These are phyloP conservation scores for Bagarius yarrelli DNA, from an alignment of 2,113 vertebrate genomes.

Conservation along the genomic window DNA sequence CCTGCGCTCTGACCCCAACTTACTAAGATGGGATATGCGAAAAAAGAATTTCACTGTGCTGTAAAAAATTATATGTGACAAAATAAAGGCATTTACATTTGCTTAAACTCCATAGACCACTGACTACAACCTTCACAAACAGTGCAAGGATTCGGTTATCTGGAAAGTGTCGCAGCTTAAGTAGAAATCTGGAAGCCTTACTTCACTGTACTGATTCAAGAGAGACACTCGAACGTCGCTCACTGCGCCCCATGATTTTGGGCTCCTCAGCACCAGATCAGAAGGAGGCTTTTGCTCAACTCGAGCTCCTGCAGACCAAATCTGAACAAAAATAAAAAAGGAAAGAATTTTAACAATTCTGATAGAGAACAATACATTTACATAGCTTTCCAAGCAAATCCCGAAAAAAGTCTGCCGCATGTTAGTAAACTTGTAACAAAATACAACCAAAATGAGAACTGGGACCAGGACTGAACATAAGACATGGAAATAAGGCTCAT, in stretches of 20 bases:
- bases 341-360: too few species aligned
- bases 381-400: too few species aligned
- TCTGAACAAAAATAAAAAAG: constrained; percentile 57
- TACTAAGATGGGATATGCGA: too few species aligned
- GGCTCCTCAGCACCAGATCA: constrained; percentile 75
- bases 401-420: too few species aligned
- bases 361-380: too few species aligned
- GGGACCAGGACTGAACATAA: background rate
- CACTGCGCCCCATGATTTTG: constrained; percentile 71
- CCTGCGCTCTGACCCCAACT: too few species aligned
- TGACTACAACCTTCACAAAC: background rate
- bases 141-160: background rate
- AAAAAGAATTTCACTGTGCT: too few species aligned
- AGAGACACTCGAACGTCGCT: constrained; percentile 69
- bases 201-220: constrained; percentile 71
- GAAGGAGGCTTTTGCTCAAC: constrained; percentile 61
- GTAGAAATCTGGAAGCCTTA: constrained; percentile 47
- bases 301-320: constrained; percentile 77
- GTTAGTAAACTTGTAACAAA: too few species aligned
- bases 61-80: too few species aligned
- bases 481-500: background rate
- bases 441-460: too few species aligned
- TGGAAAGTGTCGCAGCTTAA: background rate
- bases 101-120: background rate
- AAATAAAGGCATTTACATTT: too few species aligned